Conservation (phyloP, 2,797 vertebrate genomes). For the Anisognathus igniventris region DNA sequence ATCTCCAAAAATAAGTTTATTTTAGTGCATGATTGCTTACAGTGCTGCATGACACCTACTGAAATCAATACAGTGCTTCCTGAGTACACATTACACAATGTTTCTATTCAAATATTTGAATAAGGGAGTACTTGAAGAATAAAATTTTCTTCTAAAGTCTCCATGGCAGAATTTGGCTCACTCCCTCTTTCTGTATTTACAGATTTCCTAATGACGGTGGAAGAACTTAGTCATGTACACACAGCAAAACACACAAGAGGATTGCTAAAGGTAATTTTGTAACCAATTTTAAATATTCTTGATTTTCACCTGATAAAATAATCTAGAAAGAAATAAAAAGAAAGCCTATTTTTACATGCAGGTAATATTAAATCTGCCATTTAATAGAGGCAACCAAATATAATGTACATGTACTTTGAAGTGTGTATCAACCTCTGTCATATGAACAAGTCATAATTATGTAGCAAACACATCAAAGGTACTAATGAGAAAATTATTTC, state of each 20-base stretch:
- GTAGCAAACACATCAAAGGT: not conserved
- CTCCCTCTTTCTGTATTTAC: not conserved
- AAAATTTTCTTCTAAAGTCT: not conserved
- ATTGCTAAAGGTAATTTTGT: not conserved
- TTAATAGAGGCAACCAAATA: not conserved
- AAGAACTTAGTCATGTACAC: not conserved
- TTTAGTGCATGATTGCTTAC: not conserved
- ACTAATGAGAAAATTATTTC: not conserved
- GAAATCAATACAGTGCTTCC: conserved; percentile 22
- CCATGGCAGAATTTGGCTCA: not conserved
- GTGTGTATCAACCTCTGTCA: not conserved
- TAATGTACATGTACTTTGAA: not conserved
- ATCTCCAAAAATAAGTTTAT: conserved; percentile 30
- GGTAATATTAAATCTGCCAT: not conserved
- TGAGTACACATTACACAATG: not conserved
- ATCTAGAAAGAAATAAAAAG: not conserved
- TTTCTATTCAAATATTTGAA: conserved; percentile 18
- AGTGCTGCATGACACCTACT: not conserved
- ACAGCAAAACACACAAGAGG: not conserved
- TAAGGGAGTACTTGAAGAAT: not conserved
- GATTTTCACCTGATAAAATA: not conserved
- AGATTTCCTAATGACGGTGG: not conserved
- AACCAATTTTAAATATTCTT: not conserved
- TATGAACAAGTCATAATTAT: not conserved
- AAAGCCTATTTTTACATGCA: not conserved